Evolutionary conservation across 1,140 invertebrate species (phyloP), one percentile per base, ranked within the genome.

Genomic region (Adelges cooleyi): DNA sequence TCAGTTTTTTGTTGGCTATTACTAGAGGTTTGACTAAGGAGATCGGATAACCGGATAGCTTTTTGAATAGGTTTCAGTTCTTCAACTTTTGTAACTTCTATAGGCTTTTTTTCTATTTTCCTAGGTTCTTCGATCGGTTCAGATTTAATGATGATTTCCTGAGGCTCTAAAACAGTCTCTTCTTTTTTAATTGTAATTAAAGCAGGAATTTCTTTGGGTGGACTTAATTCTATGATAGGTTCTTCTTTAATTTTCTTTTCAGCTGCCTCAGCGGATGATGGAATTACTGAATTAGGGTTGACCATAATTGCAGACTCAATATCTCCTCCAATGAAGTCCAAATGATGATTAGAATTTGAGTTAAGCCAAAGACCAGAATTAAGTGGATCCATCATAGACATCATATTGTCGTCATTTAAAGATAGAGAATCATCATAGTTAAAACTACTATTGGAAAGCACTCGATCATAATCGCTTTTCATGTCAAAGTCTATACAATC

Each of bases 251-350:
- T 71, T 52, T 71, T 70, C 3, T 71, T 65, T 48, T 69, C 66
- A 9, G 52, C 59, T 54, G 69, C 69, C 20, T 23, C 42, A 18
- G 71, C 67, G 15, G 68, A 68, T 78, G 81, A 78, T 0, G 81
- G 81, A 72, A 84, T 82, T 46, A 82, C 80, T 25, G 85, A 85
- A 70, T 86, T 88, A 1, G 87, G 87, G 75, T 89, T 87, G 2
- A 90, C 86, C 81, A 86, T 86, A 40, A 84, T 78, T 18, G 84
- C 82, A 3, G 85, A 82, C 23, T 68, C 67, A 1, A 82, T 82
- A 68, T 88, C 84, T 23, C 83, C 82, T 1, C 84, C 83, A 70
- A 80, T 84, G 67, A 87, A 80, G 72, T 89, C 87, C 66, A 85
- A 75, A 69, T 84, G 85, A 69, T 83, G 83, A 72, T 36, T 70